Conservation (phyloP, 2,888 invertebrate species). For the Drosophila trichaetosa region DNA sequence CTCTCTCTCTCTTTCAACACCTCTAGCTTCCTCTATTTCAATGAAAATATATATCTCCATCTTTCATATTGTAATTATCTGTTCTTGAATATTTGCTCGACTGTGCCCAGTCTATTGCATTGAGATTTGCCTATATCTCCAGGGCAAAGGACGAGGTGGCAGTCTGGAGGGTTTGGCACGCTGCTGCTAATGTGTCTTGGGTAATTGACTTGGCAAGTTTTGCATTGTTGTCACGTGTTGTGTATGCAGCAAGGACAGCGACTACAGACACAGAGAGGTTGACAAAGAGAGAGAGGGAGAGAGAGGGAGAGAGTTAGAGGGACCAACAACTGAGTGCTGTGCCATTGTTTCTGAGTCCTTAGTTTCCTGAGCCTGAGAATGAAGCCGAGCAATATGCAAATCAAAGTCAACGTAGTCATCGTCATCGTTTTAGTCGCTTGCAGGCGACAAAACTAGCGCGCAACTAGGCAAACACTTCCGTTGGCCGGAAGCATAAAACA, state of each 20-base stretch:
- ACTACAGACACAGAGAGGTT: neutral
- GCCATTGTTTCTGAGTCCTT: slow-evolving; percentile 24
- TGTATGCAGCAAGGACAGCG: slow-evolving; percentile 46
- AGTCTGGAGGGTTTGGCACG: slow-evolving; percentile 28
- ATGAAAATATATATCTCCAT: neutral
- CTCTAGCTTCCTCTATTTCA: neutral
- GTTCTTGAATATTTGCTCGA: slow-evolving; percentile 4
- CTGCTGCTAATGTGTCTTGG: slow-evolving; percentile 79
- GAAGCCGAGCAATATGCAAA: slow-evolving; percentile 64
- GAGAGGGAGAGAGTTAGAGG: neutral
- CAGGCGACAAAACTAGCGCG: slow-evolving; percentile 78
- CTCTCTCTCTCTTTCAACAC: neutral
- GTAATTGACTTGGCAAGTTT: slow-evolving; percentile 76
- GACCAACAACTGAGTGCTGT: slow-evolving; percentile 23
- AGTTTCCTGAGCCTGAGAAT: slow-evolving; percentile 21
- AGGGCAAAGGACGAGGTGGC: slow-evolving; percentile 21
- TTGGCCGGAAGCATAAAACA: slow-evolving; percentile 81
- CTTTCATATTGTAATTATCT: neutral
- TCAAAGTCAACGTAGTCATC: slow-evolving; percentile 61
- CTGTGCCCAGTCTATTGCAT: slow-evolving; percentile 58
- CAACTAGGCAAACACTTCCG: slow-evolving; percentile 82
- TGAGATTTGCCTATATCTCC: slow-evolving; percentile 62
- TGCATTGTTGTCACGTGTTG: slow-evolving; percentile 77
- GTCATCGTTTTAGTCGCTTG: slow-evolving; percentile 39
- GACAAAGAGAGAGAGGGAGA: neutral